Percentiles rank a stretch among this genome's conserved stretches.
Conservation (phyloP, 2,113 vertebrate species). For the Heloderma charlesbogerti region DNA sequence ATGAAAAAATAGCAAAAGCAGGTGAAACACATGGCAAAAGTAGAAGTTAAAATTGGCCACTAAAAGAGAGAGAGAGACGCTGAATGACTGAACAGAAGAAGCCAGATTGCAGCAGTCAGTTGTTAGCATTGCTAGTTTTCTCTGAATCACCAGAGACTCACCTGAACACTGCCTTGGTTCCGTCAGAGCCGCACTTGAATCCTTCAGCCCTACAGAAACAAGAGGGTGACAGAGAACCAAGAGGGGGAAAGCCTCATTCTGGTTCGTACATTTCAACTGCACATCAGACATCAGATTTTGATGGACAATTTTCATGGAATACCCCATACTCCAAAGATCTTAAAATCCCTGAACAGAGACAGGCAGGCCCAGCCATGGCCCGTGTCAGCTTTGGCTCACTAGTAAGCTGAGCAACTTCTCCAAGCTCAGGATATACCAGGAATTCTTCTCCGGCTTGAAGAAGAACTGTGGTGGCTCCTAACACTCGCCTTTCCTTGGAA, state of each 20-base stretch:
- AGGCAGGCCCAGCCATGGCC: background rate
- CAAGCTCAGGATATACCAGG: background rate
- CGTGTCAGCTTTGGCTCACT: background rate
- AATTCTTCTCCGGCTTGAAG: background rate
- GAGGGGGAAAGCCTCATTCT: background rate
- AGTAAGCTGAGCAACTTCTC: background rate
- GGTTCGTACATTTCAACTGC: background rate
- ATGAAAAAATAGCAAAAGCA: background rate
- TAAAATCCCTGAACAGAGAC: background rate
- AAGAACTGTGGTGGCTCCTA: background rate
- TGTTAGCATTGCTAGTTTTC: accelerated
- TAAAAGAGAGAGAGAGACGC: no score
- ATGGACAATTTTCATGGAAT: background rate
- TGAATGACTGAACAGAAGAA: no score
- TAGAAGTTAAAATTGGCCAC: background rate
- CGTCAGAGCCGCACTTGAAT: conserved; percentile 90
- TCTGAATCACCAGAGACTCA: conserved; percentile 56
- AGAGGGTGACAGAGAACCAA: background rate
- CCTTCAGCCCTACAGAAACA: conserved; percentile 82
- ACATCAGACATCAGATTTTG: background rate
- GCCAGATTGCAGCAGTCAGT: accelerated
- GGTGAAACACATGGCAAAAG: background rate
- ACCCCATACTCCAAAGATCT: background rate
- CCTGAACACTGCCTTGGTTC: conserved; percentile 92
- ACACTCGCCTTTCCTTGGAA: background rate